Evolutionary conservation across 2,113 vertebrate genomes (phyloP), one percentile per base, ranked within the genome.

Genomic region (Oostethus manadensis): DNA sequence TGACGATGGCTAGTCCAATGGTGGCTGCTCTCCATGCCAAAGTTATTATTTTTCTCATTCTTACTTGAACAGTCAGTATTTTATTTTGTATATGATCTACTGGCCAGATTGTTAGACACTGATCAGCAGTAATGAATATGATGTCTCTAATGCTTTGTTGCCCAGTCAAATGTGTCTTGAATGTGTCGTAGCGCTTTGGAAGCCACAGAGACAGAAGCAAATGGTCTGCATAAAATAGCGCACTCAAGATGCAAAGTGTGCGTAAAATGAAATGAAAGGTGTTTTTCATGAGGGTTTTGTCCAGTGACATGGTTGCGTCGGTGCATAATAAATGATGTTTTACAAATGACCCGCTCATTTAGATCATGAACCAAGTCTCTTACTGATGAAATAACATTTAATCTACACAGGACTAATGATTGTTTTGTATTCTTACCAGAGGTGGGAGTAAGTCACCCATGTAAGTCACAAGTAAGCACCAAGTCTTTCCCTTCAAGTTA

Each of bases 151-250:
- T 56, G 72, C 47, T 56, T 22, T 56, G 46, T 54, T 65, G 62
- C 51, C 68, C 51, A 56, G 14, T 66, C 51, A 56, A 59, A 45
- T 51, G 58, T 69, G 69, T 64, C 64, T 53, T 64, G 23, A 70
- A 72, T 62, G 66, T 76, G 67, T 63, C 73, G 66, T 20, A 64
- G 62, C 58, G 56, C 53, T 59, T 71, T 73, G 35, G 45, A 56
- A 64, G 62, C 57, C 67, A 73, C 77, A 66, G 64, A 69, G 71
- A 62, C 55, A 35, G 61, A 42, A 74, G 48, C 53, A 51, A 51
- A 29, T 33, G 9, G 17, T 51, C 50, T 10, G 23, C 9, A n/a
- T 17, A 51, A 51, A 29, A 10, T 23, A 23, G 26, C 2, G 17
- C 9, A 23, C 8, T 56, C 10, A 26, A 51, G 47, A 38, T 29